These are phyloP conservation scores for Antigone vipio DNA, from an alignment of 2,113 vertebrate genomes.

Conservation along the genomic window DNA sequence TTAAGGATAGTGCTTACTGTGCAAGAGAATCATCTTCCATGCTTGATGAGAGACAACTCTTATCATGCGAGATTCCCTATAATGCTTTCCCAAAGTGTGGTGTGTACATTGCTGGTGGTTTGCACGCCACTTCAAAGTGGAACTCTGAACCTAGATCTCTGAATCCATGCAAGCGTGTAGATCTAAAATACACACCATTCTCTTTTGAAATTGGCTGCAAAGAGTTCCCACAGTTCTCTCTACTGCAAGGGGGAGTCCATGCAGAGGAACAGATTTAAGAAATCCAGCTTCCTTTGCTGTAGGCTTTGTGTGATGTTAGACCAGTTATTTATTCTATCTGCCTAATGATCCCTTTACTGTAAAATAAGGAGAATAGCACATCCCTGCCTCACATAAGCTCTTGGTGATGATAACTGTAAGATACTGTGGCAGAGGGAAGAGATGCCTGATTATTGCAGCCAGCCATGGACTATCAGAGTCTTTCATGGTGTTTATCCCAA, in stretches of 20 bases:
- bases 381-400: not conserved
- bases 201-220: not conserved
- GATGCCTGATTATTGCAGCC: not conserved
- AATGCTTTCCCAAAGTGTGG: not conserved
- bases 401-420: not conserved
- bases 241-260: not conserved
- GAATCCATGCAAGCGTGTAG: not conserved
- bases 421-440: not conserved
- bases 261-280: not conserved
- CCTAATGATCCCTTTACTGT: not conserved
- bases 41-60: not conserved
- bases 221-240: not conserved
- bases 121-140: not conserved
- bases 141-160: not conserved
- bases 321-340: not conserved
- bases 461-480: not conserved
- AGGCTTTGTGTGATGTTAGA: accelerated
- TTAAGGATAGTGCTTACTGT: not conserved
- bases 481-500: not conserved
- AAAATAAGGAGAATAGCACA: not conserved
- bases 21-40: not conserved
- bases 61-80: not conserved
- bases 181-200: not conserved
- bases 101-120: not conserved
- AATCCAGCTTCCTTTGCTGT: not conserved